Evolutionary conservation across 2,888 invertebrate genomes (phyloP).

Genomic region (Odontothrips loti): DNA sequence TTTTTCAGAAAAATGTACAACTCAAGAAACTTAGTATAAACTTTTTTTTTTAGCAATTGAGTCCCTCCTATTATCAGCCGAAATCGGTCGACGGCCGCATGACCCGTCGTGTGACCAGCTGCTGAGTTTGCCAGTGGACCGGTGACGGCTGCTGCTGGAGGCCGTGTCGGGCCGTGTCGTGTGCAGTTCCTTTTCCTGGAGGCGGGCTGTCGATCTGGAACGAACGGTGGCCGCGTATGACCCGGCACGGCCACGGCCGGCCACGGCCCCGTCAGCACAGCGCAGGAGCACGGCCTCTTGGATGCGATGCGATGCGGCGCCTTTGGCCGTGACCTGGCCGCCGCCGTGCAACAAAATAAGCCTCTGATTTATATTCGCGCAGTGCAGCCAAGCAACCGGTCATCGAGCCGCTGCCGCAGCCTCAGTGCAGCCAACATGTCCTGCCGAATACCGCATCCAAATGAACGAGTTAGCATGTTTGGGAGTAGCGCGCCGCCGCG

Average conservation of each 20-base stretch:
- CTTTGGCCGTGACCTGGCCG: neutral
- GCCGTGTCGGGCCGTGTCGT: neutral
- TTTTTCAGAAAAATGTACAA: too few relatives aligned
- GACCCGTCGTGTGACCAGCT: too few relatives aligned
- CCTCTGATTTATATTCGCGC: neutral
- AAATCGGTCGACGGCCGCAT: too few relatives aligned
- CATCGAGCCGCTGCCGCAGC: neutral
- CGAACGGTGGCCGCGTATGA: neutral
- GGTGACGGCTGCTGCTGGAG: too few relatives aligned
- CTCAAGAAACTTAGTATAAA: too few relatives aligned
- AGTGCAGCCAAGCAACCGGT: neutral
- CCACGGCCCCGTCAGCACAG: neutral
- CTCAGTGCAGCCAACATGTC: neutral
- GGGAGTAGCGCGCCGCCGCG: neutral
- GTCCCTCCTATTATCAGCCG: too few relatives aligned
- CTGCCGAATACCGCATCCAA: neutral
- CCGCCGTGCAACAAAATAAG: conserved; percentile 26
- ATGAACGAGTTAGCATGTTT: conserved; percentile 25
- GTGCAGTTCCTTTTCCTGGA: neutral
- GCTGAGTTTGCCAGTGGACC: too few relatives aligned
- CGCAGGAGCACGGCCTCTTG: neutral
- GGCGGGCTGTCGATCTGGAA: neutral
- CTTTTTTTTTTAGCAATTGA: too few relatives aligned
- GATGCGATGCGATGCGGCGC: neutral
- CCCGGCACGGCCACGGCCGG: neutral